Percentiles rank a stretch among this genome's conserved stretches.
Evolutionary conservation across 2,797 vertebrate genomes (phyloP).

Genomic region (Macrochelys suwanniensis): DNA sequence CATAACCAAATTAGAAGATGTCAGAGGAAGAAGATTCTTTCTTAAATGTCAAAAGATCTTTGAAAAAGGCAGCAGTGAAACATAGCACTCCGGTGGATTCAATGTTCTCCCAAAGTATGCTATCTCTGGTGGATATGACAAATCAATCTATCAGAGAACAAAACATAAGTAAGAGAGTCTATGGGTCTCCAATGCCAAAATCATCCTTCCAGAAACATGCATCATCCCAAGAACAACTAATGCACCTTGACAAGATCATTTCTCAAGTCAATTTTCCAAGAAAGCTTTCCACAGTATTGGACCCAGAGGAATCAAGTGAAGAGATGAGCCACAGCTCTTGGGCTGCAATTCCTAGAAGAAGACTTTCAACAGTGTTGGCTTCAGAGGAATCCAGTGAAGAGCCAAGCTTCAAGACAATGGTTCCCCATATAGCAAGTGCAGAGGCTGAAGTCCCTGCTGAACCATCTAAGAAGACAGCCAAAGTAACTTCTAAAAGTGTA

Average conservation of each 20-base stretch:
- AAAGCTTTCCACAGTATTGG: background rate
- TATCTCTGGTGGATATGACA: background rate
- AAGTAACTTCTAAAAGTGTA: background rate
- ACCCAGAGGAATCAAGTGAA: slow-evolving; percentile 2
- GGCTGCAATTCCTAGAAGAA: slow-evolving; percentile 38
- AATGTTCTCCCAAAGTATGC: background rate
- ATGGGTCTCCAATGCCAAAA: slow-evolving; percentile 37
- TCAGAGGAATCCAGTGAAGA: slow-evolving; percentile 61
- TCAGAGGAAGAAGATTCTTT: slow-evolving; percentile 59
- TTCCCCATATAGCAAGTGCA: accelerated
- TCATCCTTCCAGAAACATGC: background rate
- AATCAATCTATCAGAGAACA: slow-evolving; percentile 2
- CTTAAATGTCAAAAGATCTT: slow-evolving; percentile 56
- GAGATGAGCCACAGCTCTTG: slow-evolving; percentile 8
- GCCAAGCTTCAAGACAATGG: background rate
- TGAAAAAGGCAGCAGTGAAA: slow-evolving; percentile 19
- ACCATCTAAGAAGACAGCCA: background rate
- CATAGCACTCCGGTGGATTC: slow-evolving; percentile 67
- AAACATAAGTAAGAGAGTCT: background rate
- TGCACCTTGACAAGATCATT: background rate
- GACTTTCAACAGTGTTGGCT: slow-evolving; percentile 65
- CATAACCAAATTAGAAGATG: slow-evolving; percentile 41
- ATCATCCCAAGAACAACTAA: background rate
- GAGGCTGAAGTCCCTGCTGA: background rate
- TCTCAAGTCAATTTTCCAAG: background rate